Percentiles rank a stretch among this genome's conserved stretches.
These are phyloP conservation scores for Coenonympha arcania DNA, from an alignment of 2,888 invertebrate species.

Conservation along the genomic window DNA sequence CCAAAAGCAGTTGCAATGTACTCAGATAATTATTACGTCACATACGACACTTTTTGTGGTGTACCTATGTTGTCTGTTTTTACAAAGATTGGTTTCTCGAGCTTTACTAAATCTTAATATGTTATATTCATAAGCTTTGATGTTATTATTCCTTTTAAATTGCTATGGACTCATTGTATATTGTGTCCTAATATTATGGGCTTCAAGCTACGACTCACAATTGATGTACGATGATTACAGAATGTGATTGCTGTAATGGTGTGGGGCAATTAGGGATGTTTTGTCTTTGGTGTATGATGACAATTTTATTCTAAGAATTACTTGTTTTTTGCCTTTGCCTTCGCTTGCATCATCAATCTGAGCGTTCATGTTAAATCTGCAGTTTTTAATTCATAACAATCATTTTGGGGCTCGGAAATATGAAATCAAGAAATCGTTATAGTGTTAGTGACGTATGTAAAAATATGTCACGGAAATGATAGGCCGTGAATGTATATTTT, in stretches of 20 bases:
- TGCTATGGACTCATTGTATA: slow-evolving; percentile 17
- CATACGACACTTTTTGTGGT: no score
- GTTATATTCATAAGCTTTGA: not conserved
- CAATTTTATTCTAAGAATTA: slow-evolving; percentile 67
- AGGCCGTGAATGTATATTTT: no score
- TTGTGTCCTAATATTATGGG: slow-evolving; percentile 16
- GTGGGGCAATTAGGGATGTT: slow-evolving; percentile 57
- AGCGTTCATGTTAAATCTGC: no score
- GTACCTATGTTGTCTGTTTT: no score
- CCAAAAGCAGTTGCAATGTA: not conserved
- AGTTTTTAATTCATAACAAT: no score
- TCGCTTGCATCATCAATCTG: no score
- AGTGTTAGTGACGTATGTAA: no score
- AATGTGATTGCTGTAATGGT: slow-evolving; percentile 39
- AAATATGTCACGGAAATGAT: no score
- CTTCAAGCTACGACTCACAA: slow-evolving; percentile 4
- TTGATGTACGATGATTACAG: slow-evolving; percentile 18
- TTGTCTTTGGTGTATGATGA: slow-evolving; percentile 47
- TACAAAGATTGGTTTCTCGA: not conserved
- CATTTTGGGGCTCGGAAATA: no score
- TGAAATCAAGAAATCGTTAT: no score
- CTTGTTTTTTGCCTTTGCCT: slow-evolving; percentile 45
- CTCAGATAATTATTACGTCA: no score
- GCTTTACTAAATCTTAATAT: not conserved
- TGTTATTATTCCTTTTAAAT: not conserved